Conservation (phyloP, 1,140 invertebrate species). For the Lamellibrachia luymesi region DNA sequence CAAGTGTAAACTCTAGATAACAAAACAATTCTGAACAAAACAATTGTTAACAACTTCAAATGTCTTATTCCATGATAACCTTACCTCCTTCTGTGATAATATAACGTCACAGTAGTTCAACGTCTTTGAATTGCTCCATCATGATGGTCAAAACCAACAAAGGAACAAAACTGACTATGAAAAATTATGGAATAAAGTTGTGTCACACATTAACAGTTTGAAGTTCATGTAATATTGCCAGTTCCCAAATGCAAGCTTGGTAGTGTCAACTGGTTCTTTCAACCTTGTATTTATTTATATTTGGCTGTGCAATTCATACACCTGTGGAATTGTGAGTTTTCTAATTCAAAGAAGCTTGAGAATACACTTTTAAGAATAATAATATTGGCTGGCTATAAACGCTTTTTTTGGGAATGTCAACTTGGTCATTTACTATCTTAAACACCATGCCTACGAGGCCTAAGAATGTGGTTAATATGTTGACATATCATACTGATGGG, state of each 20-base stretch:
- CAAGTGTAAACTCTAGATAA: background rate
- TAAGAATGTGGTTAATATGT: too few species aligned
- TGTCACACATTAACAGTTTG: background rate
- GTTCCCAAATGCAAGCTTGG: background rate
- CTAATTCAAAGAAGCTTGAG: too few species aligned
- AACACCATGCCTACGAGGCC: too few species aligned
- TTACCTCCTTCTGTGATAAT: conserved; percentile 1
- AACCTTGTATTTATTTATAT: too few species aligned
- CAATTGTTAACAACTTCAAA: background rate
- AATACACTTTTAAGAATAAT: too few species aligned
- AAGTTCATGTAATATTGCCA: background rate
- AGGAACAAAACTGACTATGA: background rate
- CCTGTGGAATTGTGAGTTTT: too few species aligned
- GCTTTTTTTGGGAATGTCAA: too few species aligned
- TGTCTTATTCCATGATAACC: background rate
- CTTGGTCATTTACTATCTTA: too few species aligned
- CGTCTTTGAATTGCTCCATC: background rate
- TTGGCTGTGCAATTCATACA: too few species aligned
- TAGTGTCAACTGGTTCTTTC: too few species aligned
- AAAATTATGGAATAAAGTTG: background rate
- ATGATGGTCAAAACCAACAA: background rate
- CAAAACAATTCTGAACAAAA: background rate
- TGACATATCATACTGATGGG: too few species aligned
- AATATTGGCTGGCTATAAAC: too few species aligned
- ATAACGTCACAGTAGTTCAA: background rate